Percentiles rank a stretch among this genome's conserved stretches.
phyloP scores from a whole-genome alignment of 1,140 invertebrate species.

The Gonatopus flavifemur region DNA sequence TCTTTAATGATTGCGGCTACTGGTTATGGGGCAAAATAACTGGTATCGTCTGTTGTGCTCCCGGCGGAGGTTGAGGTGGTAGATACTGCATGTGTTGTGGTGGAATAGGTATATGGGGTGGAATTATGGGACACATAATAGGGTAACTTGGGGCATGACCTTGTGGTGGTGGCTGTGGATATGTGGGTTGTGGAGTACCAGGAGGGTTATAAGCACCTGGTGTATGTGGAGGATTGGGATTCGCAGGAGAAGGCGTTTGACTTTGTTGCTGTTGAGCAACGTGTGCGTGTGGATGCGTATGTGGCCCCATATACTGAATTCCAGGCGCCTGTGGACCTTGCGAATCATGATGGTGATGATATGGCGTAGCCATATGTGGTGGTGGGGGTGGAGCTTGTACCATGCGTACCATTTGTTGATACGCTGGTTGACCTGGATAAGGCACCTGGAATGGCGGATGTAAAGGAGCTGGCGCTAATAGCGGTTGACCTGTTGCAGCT shows the following conservation, averaged over 20 bases:
- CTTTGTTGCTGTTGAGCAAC: constrained; percentile 61
- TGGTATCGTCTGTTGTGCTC: constrained; percentile 58
- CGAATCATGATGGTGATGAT: constrained; percentile 63
- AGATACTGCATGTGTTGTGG: constrained; percentile 59
- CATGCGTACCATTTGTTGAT: constrained; percentile 58
- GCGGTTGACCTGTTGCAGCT: constrained; percentile 79
- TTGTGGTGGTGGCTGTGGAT: constrained; percentile 59
- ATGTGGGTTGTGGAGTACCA: constrained; percentile 59
- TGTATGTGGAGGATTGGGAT: constrained; percentile 63
- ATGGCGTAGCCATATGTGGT: constrained; percentile 64
- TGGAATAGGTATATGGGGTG: constrained; percentile 60
- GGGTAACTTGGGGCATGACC: constrained; percentile 59
- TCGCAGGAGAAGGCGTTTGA: constrained; percentile 66
- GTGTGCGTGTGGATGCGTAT: constrained; percentile 54
- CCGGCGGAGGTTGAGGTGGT: constrained; percentile 59
- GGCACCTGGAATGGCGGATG: constrained; percentile 68
- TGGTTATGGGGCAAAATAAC: constrained; percentile 58
- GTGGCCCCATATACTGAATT: constrained; percentile 65
- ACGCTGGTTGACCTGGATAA: constrained; percentile 60
- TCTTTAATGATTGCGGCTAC: constrained; percentile 43
- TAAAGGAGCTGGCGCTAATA: constrained; percentile 73
- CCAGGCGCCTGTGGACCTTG: constrained; percentile 57
- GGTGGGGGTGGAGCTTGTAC: constrained; percentile 53
- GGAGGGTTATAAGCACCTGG: constrained; percentile 63
- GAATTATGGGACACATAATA: constrained; percentile 64